phyloP scores from a whole-genome alignment of 2,888 invertebrate species.

The Pterostichus niger region DNA sequence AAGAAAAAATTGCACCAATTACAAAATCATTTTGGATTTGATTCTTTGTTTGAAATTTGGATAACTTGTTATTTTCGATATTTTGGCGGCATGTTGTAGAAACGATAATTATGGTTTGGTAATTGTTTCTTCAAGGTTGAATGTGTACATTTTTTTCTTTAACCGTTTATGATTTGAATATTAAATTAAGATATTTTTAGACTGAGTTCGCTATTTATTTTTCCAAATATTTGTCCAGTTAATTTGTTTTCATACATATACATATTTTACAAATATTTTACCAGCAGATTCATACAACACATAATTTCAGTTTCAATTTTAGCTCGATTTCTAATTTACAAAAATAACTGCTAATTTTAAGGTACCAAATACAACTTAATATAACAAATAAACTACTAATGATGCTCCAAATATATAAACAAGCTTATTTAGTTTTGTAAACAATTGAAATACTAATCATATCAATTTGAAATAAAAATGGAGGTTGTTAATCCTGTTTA shows the following conservation, averaged over 20 bases:
- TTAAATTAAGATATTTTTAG: slow-evolving; percentile 23
- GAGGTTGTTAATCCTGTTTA: no score
- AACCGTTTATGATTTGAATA: slow-evolving; percentile 28
- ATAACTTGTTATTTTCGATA: slow-evolving; percentile 7
- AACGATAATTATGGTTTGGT: slow-evolving; percentile 24
- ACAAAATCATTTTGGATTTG: background rate
- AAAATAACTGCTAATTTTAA: no score
- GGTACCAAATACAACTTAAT: no score
- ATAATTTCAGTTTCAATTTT: no score
- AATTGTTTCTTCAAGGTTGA: slow-evolving; percentile 38
- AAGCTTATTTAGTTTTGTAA: no score
- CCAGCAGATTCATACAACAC: no score
- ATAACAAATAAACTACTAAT: no score
- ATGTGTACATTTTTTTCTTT: slow-evolving; percentile 3
- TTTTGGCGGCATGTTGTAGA: background rate
- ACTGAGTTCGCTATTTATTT: background rate
- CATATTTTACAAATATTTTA: no score
- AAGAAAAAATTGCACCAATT: slow-evolving; percentile 25
- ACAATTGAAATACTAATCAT: no score
- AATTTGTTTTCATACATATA: background rate
- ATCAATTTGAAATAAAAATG: no score
- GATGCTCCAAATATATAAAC: no score
- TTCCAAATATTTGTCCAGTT: background rate
- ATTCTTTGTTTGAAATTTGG: slow-evolving; percentile 14
- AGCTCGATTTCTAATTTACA: no score